A percentile compares a stretch with the other conserved stretches of the same genome.
phyloP scores from a whole-genome alignment of 2,797 vertebrate genomes.

The Microctenopoma lineatum region DNA sequence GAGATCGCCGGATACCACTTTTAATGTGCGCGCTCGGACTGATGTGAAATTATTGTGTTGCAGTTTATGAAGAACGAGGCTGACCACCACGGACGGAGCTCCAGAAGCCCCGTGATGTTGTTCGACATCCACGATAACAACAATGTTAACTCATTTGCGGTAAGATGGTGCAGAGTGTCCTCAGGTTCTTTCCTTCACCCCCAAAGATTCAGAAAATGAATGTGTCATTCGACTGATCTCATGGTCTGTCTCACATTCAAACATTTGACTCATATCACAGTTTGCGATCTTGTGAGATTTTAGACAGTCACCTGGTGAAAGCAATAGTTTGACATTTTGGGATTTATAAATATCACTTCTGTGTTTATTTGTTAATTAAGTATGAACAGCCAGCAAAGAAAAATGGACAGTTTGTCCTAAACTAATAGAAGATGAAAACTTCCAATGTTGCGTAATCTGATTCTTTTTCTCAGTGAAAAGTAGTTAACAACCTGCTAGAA shows the following conservation, averaged over 20 bases:
- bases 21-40: constrained; percentile 5
- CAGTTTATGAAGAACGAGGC: constrained; percentile 82
- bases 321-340: constrained; percentile 27
- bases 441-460: not conserved
- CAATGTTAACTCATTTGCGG: constrained; percentile 87
- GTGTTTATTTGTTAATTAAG: not conserved
- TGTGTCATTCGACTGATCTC: constrained; percentile 7
- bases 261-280: constrained; percentile 25
- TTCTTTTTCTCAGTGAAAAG: not conserved
- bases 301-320: not conserved
- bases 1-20: not conserved
- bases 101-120: constrained; percentile 84
- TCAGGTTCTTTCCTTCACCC: not conserved
- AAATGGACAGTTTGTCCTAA: not conserved
- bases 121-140: constrained; percentile 86
- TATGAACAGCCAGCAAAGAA: not conserved
- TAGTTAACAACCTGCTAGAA: not conserved
- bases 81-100: constrained; percentile 80
- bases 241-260: constrained; percentile 31
- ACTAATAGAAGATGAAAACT: no score
- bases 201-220: not conserved
- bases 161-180: constrained; percentile 65
- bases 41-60: constrained; percentile 42
- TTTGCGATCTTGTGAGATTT: not conserved
- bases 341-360: not conserved